Base-by-base conservation (phyloP, 1,140 invertebrate genomes). In the Drosophila ambigua region DNA sequence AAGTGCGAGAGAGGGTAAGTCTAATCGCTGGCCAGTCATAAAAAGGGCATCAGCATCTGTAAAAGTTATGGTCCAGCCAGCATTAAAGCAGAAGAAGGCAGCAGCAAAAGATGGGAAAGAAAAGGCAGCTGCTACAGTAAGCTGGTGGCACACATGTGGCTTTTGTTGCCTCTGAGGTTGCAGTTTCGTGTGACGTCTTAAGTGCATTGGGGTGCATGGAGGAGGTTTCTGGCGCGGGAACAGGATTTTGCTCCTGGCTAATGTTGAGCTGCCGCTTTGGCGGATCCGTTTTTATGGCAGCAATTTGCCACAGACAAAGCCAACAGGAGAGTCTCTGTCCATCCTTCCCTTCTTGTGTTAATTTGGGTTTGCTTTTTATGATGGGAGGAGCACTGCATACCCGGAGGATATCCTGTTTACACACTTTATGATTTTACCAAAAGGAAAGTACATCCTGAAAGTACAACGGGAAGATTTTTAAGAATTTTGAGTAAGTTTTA, bases 11-110 rank as follows among this genome's bases (percentile, higher is more conserved):
- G 50, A 43, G 50, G 53, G 63, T 74, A 48, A 62, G 76, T 78
- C 82, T 85, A 85, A 85, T 82, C 82, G 82, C 59, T 81, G 78
- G 82, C 58, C 78, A 64, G 43, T 65, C 65, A 75, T 85, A 87
- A 85, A 82, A 63, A 53, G 59, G 52, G 24, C 44, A 41, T 39
- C 11, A 41, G 31, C 35, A 28, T 11, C 28, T 20, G 43, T 11
- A 58, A 67, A 87, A 82, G 78, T 87, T 82, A 87, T 82, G 68
- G 74, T 43, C 24, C n/a, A 28, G 26, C 26, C 26, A 39, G 35
- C 64, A 57, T 78, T 75, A 82, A 87, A 71, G 20, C 20, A 52
- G 24, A 23, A 44, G 31, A 48, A 48, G 13, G 31, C 16, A 24
- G 51, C 15, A 49, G 9, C 11, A 8, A 13, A 26, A 49, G 23